Evolutionary conservation across 2,797 vertebrate genomes (phyloP).

Genomic region (Loriculus beryllinus): DNA sequence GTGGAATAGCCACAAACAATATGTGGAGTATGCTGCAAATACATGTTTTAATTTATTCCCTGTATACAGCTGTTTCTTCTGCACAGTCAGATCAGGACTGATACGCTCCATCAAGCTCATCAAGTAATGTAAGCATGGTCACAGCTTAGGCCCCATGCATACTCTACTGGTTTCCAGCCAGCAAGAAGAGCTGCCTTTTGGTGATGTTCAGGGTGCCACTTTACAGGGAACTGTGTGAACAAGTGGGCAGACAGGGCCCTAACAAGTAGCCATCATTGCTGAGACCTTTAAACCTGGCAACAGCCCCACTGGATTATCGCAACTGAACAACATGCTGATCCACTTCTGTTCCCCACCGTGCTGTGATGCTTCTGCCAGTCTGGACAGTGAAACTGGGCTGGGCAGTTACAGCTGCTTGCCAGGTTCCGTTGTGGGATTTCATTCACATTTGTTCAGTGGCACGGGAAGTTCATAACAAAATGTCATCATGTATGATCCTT

Average conservation of each 20-base stretch:
- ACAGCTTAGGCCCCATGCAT: background rate
- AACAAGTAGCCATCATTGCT: background rate
- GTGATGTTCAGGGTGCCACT: background rate
- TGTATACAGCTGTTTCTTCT: background rate
- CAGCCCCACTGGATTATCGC: background rate
- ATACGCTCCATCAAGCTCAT: rapidly evolving
- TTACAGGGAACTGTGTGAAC: background rate
- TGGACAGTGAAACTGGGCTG: background rate
- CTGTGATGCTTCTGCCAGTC: background rate
- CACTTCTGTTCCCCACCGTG: background rate
- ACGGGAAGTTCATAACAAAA: background rate
- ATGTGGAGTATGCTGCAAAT: background rate
- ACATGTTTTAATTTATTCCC: background rate
- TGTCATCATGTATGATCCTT: background rate
- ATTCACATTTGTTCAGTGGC: background rate
- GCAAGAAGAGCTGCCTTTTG: background rate
- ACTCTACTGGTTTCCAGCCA: background rate
- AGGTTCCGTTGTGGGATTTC: background rate
- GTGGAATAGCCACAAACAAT: background rate
- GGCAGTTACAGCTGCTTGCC: background rate
- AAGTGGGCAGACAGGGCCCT: background rate
- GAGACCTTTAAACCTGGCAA: background rate
- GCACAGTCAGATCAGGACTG: background rate
- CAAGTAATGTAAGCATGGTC: background rate
- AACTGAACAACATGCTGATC: background rate